Conservation (phyloP, 2,113 vertebrate genomes). For the Mellivora capensis region DNA sequence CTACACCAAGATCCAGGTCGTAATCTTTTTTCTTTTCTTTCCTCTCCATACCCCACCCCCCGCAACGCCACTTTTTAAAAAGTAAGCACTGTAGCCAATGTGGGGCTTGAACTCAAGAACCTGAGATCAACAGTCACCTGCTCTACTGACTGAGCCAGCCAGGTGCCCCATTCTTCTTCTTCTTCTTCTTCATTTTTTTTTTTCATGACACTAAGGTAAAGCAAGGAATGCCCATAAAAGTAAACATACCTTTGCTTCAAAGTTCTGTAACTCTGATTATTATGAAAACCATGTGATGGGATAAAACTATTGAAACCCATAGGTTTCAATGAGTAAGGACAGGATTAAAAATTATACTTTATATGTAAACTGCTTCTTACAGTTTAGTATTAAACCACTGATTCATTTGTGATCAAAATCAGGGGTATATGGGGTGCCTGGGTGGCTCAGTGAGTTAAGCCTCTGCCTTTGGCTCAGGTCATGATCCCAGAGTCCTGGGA, state of each 20-base stretch:
- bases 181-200: not conserved
- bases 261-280: not conserved
- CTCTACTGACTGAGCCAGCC: not conserved
- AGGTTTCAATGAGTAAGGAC: not conserved
- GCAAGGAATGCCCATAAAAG: not conserved
- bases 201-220: not conserved
- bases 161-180: too few relatives aligned
- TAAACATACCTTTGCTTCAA: not conserved
- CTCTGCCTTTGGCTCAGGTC: too few relatives aligned
- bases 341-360: not conserved
- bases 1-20: not conserved
- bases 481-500: too few relatives aligned
- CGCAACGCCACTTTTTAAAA: not conserved
- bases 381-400: not conserved
- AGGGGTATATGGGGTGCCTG: not conserved
- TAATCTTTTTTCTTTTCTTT: not conserved
- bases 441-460: too few relatives aligned
- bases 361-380: not conserved
- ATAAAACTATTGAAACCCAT: not conserved
- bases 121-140: not conserved
- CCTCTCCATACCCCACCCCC: not conserved
- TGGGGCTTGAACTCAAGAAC: not conserved
- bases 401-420: not conserved
- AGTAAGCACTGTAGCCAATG: not conserved
- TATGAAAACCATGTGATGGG: not conserved